Conservation (phyloP, 2,113 vertebrate genomes). For the Brachyhypopomus occidentalis region DNA sequence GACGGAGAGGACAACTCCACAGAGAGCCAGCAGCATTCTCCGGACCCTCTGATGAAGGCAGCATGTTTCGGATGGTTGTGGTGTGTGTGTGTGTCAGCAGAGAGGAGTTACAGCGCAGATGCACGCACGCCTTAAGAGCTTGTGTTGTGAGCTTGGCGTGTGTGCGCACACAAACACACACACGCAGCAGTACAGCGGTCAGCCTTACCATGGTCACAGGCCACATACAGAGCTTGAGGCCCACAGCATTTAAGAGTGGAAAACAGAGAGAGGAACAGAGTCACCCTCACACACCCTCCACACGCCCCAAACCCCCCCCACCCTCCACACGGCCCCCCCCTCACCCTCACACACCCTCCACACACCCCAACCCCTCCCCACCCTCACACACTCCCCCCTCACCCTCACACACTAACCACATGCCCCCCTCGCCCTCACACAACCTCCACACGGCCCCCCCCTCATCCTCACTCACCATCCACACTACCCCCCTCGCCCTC, state of each 20-base stretch:
- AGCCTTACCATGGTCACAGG: conserved; percentile 78
- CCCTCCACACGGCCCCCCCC: background rate
- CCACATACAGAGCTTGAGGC: conserved; percentile 77
- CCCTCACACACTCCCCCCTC: too few species aligned
- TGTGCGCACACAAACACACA: conserved; percentile 29
- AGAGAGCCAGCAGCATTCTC: too few species aligned
- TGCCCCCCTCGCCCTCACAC: too few species aligned
- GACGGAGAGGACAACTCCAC: too few species aligned
- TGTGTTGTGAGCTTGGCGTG: conserved; percentile 10
- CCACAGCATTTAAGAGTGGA: conserved; percentile 47
- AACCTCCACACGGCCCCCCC: too few species aligned
- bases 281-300: background rate
- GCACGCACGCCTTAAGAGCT: background rate
- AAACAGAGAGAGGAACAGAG: conserved; percentile 54
- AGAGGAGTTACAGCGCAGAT: background rate
- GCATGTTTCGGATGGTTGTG: too few species aligned
- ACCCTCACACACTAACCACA: too few species aligned
- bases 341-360: background rate
- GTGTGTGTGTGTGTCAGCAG: too few species aligned
- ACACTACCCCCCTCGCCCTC: too few species aligned
- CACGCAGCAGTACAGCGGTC: conserved; percentile 21
- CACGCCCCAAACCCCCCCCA: background rate
- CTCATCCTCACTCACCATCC: too few species aligned
- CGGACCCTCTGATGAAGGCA: too few species aligned
- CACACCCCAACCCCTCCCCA: too few species aligned